phyloP scores from a whole-genome alignment of 2,888 invertebrate species.

The Dryococelus australis region DNA sequence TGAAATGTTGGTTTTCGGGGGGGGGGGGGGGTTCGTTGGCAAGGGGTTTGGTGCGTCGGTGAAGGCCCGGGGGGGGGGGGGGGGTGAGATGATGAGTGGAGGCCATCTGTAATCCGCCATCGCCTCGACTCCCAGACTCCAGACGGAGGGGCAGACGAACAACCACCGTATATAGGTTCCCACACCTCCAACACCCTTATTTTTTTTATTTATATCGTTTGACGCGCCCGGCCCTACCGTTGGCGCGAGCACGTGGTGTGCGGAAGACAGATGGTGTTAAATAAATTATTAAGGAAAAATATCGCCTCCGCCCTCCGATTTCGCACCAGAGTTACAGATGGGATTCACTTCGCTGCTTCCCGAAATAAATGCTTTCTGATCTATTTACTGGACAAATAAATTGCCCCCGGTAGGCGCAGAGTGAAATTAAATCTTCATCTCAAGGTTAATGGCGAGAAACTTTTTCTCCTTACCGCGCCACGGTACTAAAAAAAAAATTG shows the following conservation, averaged over 20 bases:
- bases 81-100: neutral
- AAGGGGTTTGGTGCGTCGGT: no score
- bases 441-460: no score
- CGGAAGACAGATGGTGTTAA: neutral
- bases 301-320: neutral
- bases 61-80: neutral
- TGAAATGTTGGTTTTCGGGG: constrained; percentile 20
- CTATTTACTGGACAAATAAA: no score
- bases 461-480: no score
- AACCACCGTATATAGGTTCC: neutral
- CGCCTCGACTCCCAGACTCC: neutral
- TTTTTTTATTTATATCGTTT: neutral
- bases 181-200: neutral
- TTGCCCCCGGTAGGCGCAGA: no score
- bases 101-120: constrained; percentile 23
- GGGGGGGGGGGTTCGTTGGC: neutral
- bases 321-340: no score
- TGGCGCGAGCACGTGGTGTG: neutral
- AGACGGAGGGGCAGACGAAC: neutral
- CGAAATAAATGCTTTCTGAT: no score
- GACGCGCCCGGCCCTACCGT: neutral
- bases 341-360: no score
- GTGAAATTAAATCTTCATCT: no score
- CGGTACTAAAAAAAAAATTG: no score
- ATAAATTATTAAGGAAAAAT: neutral